Percentiles rank a stretch among this genome's conserved stretches.
phyloP scores from a whole-genome alignment of 2,113 vertebrate genomes.

The Psittacus erithacus region DNA sequence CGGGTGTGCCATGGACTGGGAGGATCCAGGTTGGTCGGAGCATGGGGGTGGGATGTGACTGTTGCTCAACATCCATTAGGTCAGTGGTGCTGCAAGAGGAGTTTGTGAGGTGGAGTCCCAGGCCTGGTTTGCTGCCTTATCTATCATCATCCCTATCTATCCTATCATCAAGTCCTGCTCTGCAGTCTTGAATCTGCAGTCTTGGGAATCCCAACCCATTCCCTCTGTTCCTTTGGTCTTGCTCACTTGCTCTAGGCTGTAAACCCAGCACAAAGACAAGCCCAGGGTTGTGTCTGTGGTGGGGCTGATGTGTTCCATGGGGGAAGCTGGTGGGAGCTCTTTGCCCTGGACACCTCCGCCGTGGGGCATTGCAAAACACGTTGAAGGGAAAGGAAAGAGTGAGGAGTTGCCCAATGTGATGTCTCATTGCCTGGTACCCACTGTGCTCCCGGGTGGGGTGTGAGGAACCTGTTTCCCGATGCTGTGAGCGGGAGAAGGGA shows the following conservation, averaged over 20 bases:
- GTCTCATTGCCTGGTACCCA: rapidly evolving
- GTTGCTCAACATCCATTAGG: rapidly evolving
- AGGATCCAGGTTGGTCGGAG: background rate
- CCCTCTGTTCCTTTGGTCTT: rapidly evolving
- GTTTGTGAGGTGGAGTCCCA: background rate
- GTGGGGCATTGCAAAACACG: background rate
- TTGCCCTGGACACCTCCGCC: background rate
- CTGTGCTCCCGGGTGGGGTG: background rate
- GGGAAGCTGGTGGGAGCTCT: background rate
- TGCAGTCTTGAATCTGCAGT: rapidly evolving
- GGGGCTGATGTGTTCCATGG: background rate
- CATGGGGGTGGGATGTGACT: background rate
- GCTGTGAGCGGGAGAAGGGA: background rate
- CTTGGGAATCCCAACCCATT: background rate
- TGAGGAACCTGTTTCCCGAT: background rate
- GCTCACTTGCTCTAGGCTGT: background rate
- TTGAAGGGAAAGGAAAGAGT: background rate
- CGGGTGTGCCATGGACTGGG: rapidly evolving
- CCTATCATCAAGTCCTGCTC: background rate
- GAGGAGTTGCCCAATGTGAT: background rate
- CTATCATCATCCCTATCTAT: background rate
- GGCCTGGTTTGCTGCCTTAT: background rate
- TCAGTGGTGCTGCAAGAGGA: background rate
- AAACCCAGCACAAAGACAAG: background rate
- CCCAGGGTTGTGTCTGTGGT: rapidly evolving